Evolutionary conservation across 2,797 vertebrate species (phyloP).

Genomic region (Lutra lutra): DNA sequence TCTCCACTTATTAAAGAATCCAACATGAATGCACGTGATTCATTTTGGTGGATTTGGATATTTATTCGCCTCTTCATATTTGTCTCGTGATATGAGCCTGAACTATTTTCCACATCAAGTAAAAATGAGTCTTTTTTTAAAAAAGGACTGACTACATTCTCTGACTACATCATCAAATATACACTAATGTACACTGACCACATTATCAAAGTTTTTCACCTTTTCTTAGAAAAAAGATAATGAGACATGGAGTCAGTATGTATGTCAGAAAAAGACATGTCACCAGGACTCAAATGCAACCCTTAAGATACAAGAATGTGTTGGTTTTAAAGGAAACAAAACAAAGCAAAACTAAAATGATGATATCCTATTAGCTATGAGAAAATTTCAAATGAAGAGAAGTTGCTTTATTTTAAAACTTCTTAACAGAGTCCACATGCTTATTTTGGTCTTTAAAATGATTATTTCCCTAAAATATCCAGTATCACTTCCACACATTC

Average conservation of each 20-base stretch:
- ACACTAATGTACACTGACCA: not conserved
- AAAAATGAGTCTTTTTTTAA: slow-evolving; percentile 5
- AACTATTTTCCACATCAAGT: not conserved
- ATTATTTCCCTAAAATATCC: not conserved
- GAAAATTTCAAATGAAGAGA: not conserved
- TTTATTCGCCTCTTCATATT: not conserved
- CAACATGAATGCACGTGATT: not conserved
- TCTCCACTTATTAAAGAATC: not conserved
- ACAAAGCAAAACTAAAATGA: not conserved
- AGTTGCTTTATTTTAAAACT: not conserved
- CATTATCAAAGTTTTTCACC: not conserved
- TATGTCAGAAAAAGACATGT: not conserved
- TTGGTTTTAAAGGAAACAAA: not conserved
- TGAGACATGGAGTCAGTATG: not conserved
- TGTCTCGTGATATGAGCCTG: not conserved
- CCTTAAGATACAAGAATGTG: not conserved
- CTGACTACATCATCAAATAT: not conserved
- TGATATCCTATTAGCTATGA: not conserved
- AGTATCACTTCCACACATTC: not conserved
- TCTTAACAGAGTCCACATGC: not conserved
- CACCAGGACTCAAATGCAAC: not conserved
- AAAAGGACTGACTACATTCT: not conserved
- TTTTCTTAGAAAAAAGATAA: slow-evolving; percentile 6
- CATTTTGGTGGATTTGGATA: not conserved
- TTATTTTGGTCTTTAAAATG: not conserved